Conservation (phyloP, 2,113 vertebrate species). For the Hypocryptadius cinnamomeus region DNA sequence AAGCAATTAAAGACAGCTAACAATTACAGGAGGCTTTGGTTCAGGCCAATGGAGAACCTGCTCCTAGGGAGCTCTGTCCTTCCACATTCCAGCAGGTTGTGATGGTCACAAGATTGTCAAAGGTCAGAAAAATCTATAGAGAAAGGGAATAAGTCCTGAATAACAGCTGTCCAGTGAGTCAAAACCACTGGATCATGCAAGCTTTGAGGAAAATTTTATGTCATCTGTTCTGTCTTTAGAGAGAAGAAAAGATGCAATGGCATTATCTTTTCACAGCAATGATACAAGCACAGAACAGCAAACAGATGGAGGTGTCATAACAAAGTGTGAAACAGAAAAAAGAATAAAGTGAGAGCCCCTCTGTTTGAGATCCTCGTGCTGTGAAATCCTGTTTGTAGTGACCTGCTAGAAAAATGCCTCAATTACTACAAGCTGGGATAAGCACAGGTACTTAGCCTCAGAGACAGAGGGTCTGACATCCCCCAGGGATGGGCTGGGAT, state of each 20-base stretch:
- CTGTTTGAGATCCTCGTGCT: not conserved
- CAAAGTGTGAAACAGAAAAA: not conserved
- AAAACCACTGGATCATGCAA: not conserved
- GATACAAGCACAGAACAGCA: not conserved
- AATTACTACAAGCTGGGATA: not conserved
- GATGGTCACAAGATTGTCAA: not conserved
- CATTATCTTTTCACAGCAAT: not conserved
- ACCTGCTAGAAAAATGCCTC: not conserved
- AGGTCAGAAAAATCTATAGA: not conserved
- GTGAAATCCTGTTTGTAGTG: not conserved
- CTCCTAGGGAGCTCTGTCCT: not conserved
- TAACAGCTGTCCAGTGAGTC: not conserved
- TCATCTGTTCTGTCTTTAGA: not conserved
- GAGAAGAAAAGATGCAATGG: not conserved
- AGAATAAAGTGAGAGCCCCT: not conserved
- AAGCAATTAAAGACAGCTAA: not conserved
- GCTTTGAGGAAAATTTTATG: not conserved
- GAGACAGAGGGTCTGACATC: not conserved
- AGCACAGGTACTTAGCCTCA: not conserved
- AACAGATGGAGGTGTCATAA: slow-evolving; percentile 27
- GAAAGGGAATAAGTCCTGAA: not conserved
- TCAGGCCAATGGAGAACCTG: not conserved
- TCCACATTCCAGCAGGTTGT: not conserved
- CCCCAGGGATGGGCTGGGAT: not conserved
- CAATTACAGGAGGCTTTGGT: not conserved